phyloP scores from a whole-genome alignment of 2,113 vertebrate species.

The Ochotona princeps region DNA sequence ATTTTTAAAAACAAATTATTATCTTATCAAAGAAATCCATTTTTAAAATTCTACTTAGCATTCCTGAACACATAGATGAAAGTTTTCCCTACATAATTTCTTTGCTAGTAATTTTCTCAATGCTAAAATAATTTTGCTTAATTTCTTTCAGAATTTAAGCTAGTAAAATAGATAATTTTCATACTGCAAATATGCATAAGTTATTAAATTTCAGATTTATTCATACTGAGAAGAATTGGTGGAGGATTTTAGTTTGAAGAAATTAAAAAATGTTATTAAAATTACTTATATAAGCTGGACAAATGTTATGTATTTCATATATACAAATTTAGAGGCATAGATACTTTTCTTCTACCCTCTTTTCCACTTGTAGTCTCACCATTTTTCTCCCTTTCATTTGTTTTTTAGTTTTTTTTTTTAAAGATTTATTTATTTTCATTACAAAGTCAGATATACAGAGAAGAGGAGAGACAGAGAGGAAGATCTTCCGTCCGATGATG shows the following conservation, averaged over 20 bases:
- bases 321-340: too few relatives aligned
- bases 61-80: constrained; percentile 27
- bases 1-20: constrained; percentile 53
- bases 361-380: too few relatives aligned
- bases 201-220: constrained; percentile 4
- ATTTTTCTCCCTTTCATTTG: too few relatives aligned
- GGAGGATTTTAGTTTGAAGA: constrained; percentile 42
- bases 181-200: constrained; percentile 2
- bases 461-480: too few relatives aligned
- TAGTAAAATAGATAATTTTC: constrained; percentile 11
- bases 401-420: too few relatives aligned
- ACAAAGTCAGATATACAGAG: too few relatives aligned
- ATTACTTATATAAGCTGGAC: too few relatives aligned
- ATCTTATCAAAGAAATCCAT: background rate
- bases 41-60: background rate
- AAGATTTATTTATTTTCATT: too few relatives aligned
- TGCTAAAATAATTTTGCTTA: constrained; percentile 38
- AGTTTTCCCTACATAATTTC: background rate
- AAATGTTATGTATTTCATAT: too few relatives aligned
- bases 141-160: constrained; percentile 40
- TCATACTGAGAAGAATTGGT: constrained; percentile 10
- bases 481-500: too few relatives aligned
- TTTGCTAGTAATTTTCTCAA: constrained; percentile 26
- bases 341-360: too few relatives aligned
- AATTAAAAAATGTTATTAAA: too few relatives aligned